Percentiles rank a stretch among this genome's conserved stretches.
phyloP scores from a whole-genome alignment of 1,140 invertebrate species.

The Phthorimaea operculella region DNA sequence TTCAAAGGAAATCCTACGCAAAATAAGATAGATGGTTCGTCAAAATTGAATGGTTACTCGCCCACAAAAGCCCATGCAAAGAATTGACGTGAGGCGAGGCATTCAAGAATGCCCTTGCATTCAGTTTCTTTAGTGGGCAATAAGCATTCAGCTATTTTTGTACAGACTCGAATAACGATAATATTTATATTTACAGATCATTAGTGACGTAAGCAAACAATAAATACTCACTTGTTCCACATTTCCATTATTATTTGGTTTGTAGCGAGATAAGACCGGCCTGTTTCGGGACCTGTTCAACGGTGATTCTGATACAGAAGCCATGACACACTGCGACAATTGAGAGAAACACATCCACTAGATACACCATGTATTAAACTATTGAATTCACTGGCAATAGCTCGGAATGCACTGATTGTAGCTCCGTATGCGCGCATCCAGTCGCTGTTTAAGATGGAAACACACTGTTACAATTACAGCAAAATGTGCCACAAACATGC shows the following conservation, averaged over 20 bases:
- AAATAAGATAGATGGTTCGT: slow-evolving; percentile 15
- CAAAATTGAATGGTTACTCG: slow-evolving; percentile 8
- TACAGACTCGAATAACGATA: too few species aligned
- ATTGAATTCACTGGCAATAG: background rate
- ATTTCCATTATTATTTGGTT: slow-evolving; percentile 30
- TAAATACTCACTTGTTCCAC: slow-evolving; percentile 42
- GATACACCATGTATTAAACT: background rate
- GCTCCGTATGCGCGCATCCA: slow-evolving; percentile 12
- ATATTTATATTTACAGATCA: too few species aligned
- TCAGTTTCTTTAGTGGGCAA: too few species aligned
- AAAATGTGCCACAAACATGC: slow-evolving; percentile 40
- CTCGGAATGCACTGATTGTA: too few species aligned
- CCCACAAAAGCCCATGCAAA: background rate
- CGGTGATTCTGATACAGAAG: slow-evolving; percentile 49
- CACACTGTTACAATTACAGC: slow-evolving; percentile 53
- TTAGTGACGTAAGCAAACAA: too few species aligned
- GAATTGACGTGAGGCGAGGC: background rate
- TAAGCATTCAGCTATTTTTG: too few species aligned
- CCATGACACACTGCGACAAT: slow-evolving; percentile 32
- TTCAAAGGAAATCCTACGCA: slow-evolving; percentile 18
- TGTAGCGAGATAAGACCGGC: slow-evolving; percentile 51
- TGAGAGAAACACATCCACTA: slow-evolving; percentile 5
- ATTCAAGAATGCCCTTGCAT: background rate
- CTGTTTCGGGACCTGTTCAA: slow-evolving; percentile 46
- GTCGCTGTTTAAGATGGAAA: slow-evolving; percentile 46